A percentile compares a stretch with the other conserved stretches of the same genome.
Evolutionary conservation across 2,113 vertebrate genomes (phyloP).

Genomic region (Cynopterus brachyotis): DNA sequence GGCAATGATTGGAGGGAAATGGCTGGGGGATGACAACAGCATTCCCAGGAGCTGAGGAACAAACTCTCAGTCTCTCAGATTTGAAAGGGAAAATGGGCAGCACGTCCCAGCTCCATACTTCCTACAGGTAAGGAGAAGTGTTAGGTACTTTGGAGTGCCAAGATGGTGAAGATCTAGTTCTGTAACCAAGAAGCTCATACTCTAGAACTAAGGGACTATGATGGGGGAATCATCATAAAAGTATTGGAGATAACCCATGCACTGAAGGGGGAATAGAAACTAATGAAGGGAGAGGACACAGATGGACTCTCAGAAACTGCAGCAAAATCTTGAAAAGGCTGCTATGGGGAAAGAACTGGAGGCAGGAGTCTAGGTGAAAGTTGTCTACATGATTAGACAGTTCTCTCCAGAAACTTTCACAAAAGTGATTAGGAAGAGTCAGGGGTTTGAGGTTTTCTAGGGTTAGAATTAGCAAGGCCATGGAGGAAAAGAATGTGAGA

Average conservation of each 20-base stretch:
- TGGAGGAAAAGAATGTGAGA: not conserved
- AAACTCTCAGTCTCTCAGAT: not conserved
- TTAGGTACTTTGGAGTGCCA: too few relatives aligned
- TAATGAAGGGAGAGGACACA: not conserved
- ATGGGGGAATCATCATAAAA: not conserved
- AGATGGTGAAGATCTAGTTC: not conserved
- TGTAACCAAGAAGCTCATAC: not conserved
- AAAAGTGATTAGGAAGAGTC: accelerated
- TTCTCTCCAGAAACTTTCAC: not conserved
- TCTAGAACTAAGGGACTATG: not conserved
- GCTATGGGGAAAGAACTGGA: too few relatives aligned
- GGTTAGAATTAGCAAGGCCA: not conserved
- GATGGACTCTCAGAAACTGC: not conserved
- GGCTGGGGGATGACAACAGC: not conserved
- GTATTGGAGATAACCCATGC: not conserved
- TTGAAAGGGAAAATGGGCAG: not conserved
- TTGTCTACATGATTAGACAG: not conserved
- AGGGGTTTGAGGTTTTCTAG: too few relatives aligned
- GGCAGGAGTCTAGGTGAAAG: not conserved
- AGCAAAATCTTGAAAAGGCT: not conserved
- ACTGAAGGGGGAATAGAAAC: not conserved
- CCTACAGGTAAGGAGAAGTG: not conserved
- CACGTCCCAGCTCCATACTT: not conserved
- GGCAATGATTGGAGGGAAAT: not conserved
- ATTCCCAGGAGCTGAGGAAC: too few relatives aligned